Percentiles rank a stretch among this genome's conserved stretches.
phyloP scores from a whole-genome alignment of 2,797 vertebrate genomes.

The Nyctibius grandis region DNA sequence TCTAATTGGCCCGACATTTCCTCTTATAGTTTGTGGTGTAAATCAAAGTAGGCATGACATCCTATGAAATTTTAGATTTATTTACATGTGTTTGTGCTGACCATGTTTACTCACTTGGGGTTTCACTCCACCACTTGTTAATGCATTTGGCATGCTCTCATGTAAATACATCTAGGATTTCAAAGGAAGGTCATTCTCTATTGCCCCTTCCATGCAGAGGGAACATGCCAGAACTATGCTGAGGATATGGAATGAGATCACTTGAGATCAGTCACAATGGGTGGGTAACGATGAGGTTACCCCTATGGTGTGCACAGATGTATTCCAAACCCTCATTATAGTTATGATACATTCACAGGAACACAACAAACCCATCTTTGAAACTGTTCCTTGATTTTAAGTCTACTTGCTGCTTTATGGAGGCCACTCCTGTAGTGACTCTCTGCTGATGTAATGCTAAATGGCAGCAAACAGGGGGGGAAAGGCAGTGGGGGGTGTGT shows the following conservation, averaged over 20 bases:
- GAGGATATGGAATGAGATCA: constrained; percentile 56
- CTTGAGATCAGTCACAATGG: constrained; percentile 16
- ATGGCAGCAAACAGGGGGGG: neutral
- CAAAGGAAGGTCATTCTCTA: constrained; percentile 44
- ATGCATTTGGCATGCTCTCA: constrained; percentile 27
- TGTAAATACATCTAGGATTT: constrained; percentile 52
- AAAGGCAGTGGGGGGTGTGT: rapidly evolving
- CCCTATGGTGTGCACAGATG: neutral
- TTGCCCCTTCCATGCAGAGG: neutral
- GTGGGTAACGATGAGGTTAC: constrained; percentile 53
- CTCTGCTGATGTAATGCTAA: constrained; percentile 8
- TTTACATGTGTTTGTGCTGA: constrained; percentile 20
- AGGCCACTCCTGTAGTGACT: neutral
- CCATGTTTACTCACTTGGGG: constrained; percentile 44
- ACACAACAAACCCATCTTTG: constrained; percentile 11
- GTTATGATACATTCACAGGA: constrained; percentile 24
- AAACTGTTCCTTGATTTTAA: constrained; percentile 14
- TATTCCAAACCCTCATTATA: constrained; percentile 33
- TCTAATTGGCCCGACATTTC: neutral
- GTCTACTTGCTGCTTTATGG: neutral
- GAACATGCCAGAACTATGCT: constrained; percentile 24
- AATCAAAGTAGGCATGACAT: constrained; percentile 12
- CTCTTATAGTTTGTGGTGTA: neutral
- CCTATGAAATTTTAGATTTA: neutral
- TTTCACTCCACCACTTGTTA: constrained; percentile 50